Conservation (phyloP, 2,888 invertebrate genomes). For the Ennomos erosarius region DNA sequence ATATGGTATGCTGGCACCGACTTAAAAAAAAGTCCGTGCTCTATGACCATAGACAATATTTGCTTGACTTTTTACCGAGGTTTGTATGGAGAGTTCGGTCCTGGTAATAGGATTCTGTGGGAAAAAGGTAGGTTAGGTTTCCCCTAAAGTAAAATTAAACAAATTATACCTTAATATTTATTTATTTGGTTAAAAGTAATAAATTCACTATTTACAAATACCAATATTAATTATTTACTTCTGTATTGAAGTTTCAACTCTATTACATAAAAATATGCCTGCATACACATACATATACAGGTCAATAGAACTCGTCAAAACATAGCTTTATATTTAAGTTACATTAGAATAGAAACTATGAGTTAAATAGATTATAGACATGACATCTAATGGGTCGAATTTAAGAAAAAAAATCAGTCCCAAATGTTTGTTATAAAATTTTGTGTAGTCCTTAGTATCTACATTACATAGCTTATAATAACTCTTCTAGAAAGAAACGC, state of each 20-base stretch:
- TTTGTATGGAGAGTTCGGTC: no score
- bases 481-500: slow-evolving; percentile 5
- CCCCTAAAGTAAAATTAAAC: slow-evolving; percentile 44
- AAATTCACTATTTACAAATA: slow-evolving; percentile 78
- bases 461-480: slow-evolving; percentile 3
- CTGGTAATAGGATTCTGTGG: no score
- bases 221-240: slow-evolving; percentile 31
- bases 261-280: slow-evolving; percentile 13
- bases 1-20: no score
- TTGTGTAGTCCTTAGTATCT: slow-evolving; percentile 3
- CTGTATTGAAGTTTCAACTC: slow-evolving; percentile 23
- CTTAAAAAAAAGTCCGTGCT: no score
- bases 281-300: slow-evolving; percentile 12
- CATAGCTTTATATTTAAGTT: slow-evolving; percentile 3
- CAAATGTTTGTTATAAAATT: slow-evolving; percentile 15
- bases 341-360: slow-evolving; percentile 12
- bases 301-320: slow-evolving; percentile 21
- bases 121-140: no score
- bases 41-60: no score
- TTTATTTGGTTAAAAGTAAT: slow-evolving; percentile 74
- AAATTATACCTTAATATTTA: slow-evolving; percentile 53
- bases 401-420: slow-evolving; percentile 23
- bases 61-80: no score
- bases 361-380: slow-evolving; percentile 10
- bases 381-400: slow-evolving; percentile 5